These are phyloP conservation scores for Pygocentrus nattereri DNA, from an alignment of 2,797 vertebrate genomes.

Conservation along the genomic window DNA sequence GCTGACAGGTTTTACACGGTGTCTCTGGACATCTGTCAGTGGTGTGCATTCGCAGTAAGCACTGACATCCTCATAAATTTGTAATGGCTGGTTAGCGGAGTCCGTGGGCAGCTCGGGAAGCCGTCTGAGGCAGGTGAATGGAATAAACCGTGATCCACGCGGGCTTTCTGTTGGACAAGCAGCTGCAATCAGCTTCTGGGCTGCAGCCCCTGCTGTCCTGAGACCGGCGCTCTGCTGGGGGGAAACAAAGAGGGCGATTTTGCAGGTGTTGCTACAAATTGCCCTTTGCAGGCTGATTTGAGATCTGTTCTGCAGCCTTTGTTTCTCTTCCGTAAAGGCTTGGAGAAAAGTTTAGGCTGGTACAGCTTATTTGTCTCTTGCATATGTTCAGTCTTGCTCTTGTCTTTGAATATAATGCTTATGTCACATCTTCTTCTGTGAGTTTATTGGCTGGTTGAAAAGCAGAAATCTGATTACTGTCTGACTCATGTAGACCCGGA, in stretches of 20 bases:
- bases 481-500: too few species aligned
- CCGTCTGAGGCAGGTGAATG: constrained; percentile 45
- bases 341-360: not conserved
- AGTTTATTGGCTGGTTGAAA: too few species aligned
- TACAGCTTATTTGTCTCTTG: not conserved
- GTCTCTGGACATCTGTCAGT: constrained; percentile 35
- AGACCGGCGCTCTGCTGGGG: constrained; percentile 21
- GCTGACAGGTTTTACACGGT: constrained; percentile 1
- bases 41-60: constrained; percentile 17
- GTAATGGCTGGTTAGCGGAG: constrained; percentile 37
- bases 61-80: constrained; percentile 47
- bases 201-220: constrained; percentile 27
- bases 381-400: not conserved
- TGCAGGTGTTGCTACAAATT: constrained; percentile 31
- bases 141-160: constrained; percentile 23
- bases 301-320: constrained; percentile 4
- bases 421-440: too few species aligned
- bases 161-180: constrained; percentile 33
- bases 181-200: constrained; percentile 31
- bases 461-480: too few species aligned
- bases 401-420: not conserved
- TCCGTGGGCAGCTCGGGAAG: constrained; percentile 25
- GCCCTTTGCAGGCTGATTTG: constrained; percentile 28
- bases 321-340: constrained; percentile 23
- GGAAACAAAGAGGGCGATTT: constrained; percentile 35